Base-by-base conservation (phyloP, 1,140 invertebrate species). In the Phortica variegata region DNA sequence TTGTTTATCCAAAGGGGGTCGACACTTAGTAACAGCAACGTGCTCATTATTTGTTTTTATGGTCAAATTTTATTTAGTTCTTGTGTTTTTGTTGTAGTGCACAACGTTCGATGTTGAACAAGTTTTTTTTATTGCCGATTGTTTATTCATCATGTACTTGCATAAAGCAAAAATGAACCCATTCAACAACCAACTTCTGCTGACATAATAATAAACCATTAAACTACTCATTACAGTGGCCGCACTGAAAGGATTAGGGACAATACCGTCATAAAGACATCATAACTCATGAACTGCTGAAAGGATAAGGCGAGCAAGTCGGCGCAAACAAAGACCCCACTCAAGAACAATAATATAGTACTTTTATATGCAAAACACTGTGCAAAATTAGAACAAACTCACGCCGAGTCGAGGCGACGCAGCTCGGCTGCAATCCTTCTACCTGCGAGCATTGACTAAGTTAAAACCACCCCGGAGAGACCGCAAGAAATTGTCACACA, bases 1-100 rank as follows among this genome's bases (percentile, higher is more conserved):
- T 60, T 68, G 61, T 69, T 68, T 68, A 65, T 68, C 65, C 60
- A 63, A 65, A 54, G 60, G 58, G 52, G 65, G 65, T 68, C 63
- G 58, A 66, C 65, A 60, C 52, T 57, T 57, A 50, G 43, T 40
- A 49, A 46, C 54, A 54, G 53, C 49, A 56, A 34, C 36, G 53
- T 47, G 54, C 52, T 49, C 55, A 43, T 41, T 60, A 66, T 68
- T 68, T 68, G 57, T 68, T 68, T 68, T 66, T 66, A 68, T 66
- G 68, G 60, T 60, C 63, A 68, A 62, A 68, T 68, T 68, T 58
- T 68, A 69, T 69, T 68, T 5, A 5, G 23, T 26, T n/a, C n/a
- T n/a, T 26, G 5, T 26, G 23, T 26, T 26, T 5, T 26, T 26
- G 23, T 26, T 26, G 23, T 26, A 5, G 5, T 26, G 10, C 23